A percentile compares a stretch with the other conserved stretches of the same genome.
These are phyloP conservation scores for Leucophora obtusa DNA, from an alignment of 2,888 invertebrate genomes.

Conservation along the genomic window DNA sequence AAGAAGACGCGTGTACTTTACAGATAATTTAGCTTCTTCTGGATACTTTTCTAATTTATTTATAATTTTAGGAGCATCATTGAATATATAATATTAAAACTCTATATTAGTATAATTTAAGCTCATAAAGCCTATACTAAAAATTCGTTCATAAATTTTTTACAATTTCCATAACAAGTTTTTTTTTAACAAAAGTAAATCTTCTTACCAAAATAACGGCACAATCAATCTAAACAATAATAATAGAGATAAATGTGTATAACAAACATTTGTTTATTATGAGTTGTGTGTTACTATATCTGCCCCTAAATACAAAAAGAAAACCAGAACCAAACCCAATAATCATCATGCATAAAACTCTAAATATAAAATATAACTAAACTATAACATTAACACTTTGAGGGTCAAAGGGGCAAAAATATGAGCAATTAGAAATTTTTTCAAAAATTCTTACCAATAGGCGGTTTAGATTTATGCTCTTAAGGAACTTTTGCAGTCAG, in stretches of 20 bases:
- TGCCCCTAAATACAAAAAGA: slow-evolving; percentile 26
- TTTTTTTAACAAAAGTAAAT: slow-evolving; percentile 49
- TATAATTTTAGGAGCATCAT: too few species aligned
- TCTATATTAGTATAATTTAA: too few species aligned
- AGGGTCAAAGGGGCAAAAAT: not conserved
- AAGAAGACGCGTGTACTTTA: too few species aligned
- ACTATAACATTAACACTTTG: slow-evolving; percentile 41
- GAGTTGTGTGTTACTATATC: slow-evolving; percentile 14
- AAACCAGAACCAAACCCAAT: slow-evolving; percentile 52
- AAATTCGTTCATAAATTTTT: too few species aligned
- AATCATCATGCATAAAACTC: slow-evolving; percentile 59
- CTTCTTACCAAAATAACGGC: slow-evolving; percentile 56
- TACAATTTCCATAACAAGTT: not conserved
- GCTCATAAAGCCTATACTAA: too few species aligned
- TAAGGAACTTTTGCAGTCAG: too few species aligned
- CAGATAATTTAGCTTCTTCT: not conserved
- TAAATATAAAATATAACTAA: slow-evolving; percentile 11
- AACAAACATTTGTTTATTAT: slow-evolving; percentile 22
- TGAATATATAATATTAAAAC: too few species aligned
- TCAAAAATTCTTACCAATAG: too few species aligned
- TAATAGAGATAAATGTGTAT: slow-evolving; percentile 1
- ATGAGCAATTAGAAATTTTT: not conserved
- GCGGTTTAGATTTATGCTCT: too few species aligned
- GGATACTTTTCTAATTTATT: too few species aligned
- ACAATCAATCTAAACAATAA: slow-evolving; percentile 47